Evolutionary conservation across 2,888 invertebrate genomes (phyloP).

Genomic region (Polylopha cassiicola): DNA sequence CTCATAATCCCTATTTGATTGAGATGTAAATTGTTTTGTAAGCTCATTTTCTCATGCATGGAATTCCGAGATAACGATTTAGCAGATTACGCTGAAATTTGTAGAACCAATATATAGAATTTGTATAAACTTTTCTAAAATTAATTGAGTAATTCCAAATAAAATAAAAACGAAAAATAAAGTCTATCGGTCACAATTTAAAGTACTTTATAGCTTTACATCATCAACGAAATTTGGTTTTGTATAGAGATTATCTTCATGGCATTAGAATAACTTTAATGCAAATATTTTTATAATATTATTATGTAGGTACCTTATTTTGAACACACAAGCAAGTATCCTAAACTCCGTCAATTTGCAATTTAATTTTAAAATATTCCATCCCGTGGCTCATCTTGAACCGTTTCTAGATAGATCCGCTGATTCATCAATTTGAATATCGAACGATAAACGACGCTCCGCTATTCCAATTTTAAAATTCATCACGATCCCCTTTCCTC

Average conservation of each 20-base stretch:
- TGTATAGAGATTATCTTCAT: no score
- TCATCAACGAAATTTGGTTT: no score
- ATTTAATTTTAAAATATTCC: constrained; percentile 7
- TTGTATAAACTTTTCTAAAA: no score
- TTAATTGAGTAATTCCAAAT: no score
- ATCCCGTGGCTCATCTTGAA: constrained; percentile 6
- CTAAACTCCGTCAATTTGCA: neutral
- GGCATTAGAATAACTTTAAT: no score
- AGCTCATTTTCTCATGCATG: constrained; percentile 10
- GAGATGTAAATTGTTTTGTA: constrained; percentile 11
- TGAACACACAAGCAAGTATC: neutral
- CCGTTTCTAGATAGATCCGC: constrained; percentile 30
- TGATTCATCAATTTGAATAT: constrained; percentile 57
- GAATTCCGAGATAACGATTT: constrained; percentile 9
- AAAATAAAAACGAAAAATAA: no score
- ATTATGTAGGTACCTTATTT: neutral
- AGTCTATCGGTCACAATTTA: no score
- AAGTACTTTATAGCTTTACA: no score
- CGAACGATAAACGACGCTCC: constrained; percentile 39
- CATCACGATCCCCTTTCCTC: constrained; percentile 40
- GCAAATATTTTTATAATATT: no score
- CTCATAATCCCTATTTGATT: constrained; percentile 11
- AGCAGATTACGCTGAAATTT: constrained; percentile 1
- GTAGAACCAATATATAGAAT: no score
- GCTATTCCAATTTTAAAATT: constrained; percentile 57